phyloP scores from a whole-genome alignment of 2,797 vertebrate species.

The Enteromius viviparus region DNA sequence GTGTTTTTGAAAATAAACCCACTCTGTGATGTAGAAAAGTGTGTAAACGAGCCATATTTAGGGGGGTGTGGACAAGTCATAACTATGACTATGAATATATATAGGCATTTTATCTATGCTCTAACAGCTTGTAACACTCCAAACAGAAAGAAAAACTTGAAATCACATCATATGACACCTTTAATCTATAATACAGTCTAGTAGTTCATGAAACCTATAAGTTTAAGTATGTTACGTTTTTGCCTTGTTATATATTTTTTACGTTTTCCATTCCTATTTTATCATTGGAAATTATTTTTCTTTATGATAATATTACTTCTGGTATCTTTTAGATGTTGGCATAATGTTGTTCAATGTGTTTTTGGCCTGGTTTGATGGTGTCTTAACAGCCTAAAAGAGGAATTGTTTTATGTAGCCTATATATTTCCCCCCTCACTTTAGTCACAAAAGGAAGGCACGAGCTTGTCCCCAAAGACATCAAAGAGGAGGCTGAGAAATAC shows the following conservation, averaged over 20 bases:
- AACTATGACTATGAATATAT: too few species aligned
- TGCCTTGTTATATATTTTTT: not conserved
- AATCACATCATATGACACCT: too few species aligned
- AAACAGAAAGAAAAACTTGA: too few species aligned
- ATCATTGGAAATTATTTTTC: too few species aligned
- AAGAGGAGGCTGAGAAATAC: conserved; percentile 97
- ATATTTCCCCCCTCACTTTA: conserved; percentile 66
- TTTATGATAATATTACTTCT: not conserved
- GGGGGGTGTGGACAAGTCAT: too few species aligned
- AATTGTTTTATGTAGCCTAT: not conserved
- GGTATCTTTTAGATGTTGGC: not conserved
- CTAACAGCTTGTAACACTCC: too few species aligned
- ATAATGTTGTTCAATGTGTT: not conserved
- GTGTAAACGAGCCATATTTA: too few species aligned
- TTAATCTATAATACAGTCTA: not conserved
- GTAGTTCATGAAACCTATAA: not conserved
- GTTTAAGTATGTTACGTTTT: not conserved
- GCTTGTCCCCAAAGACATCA: conserved; percentile 94
- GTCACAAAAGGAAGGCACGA: conserved; percentile 95
- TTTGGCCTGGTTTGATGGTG: not conserved
- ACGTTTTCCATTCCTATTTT: not conserved
- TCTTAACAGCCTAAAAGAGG: not conserved
- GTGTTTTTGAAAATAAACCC: too few species aligned
- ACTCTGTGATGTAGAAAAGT: too few species aligned
- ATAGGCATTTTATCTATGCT: too few species aligned